Evolutionary conservation across 1,140 invertebrate genomes (phyloP), one percentile per base, ranked within the genome.

Genomic region (Holotrichia oblita): DNA sequence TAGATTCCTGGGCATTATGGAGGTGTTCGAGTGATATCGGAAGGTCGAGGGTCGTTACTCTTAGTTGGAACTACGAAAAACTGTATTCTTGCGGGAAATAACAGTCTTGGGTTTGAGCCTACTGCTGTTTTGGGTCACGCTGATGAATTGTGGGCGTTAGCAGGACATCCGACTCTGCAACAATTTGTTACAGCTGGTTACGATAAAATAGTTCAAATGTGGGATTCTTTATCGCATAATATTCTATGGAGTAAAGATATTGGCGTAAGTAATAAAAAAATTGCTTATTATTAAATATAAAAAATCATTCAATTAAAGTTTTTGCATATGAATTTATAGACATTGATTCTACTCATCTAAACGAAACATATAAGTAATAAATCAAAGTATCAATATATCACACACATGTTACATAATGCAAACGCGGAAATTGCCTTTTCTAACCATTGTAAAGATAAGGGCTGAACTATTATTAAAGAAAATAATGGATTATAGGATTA

Each of bases 161-260:
- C 95, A 3, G 88, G 91, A 10, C 96, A 97, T 88, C 96, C 96
- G 0, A 90, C 89, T 48, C 89, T 97, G 78, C 91, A 93, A 20
- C 96, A 98, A 88, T 98, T 98, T 87, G 90, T 96, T 10, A 96
- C 96, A 3, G 95, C 94, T 12, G 96, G 94, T 20, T 93, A 94
- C 87, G 97, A 99, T 86, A 91, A 92, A 78, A 90, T 94, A 69
- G 88, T 98, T 10, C 95, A 96, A 87, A 90, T 98, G 83, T 98
- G 97, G 97, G 96, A 98, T 88, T 93, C 93, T 2, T 90, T 96
- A 83, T 93, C 94, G 61, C 94, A 95, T 83, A 93, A 93, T 55
- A 93, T 96, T 27, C 92, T 98, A 7, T 98, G 96, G 96, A 95
- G 92, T 83, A 95, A 96, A 87, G 95, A 97, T 86, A 94, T 97